Conservation (phyloP, 2,888 invertebrate species). For the Tiliacea aurago region DNA sequence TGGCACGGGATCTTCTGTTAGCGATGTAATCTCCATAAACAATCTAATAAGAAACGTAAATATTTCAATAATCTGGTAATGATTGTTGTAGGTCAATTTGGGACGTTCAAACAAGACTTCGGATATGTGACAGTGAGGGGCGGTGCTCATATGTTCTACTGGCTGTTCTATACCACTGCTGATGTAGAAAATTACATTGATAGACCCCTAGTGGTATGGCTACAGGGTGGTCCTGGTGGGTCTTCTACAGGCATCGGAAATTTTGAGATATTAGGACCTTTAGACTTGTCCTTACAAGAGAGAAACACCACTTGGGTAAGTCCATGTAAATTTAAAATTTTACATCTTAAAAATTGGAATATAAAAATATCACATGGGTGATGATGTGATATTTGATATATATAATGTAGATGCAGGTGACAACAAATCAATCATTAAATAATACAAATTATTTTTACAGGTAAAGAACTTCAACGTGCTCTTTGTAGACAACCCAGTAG, state of each 20-base stretch:
- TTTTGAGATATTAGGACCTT: slow-evolving; percentile 95
- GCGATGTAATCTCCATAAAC: background rate
- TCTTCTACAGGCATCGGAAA: slow-evolving; percentile 96
- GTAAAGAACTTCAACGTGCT: slow-evolving; percentile 94
- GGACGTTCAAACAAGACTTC: slow-evolving; percentile 93
- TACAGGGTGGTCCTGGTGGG: slow-evolving; percentile 96
- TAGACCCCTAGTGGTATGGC: slow-evolving; percentile 95
- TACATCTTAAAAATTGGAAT: background rate
- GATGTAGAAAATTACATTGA: slow-evolving; percentile 91
- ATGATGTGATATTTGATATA: too few relatives aligned
- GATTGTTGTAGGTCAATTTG: slow-evolving; percentile 84
- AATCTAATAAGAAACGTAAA: slow-evolving; percentile 32
- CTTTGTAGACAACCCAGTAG: slow-evolving; percentile 97
- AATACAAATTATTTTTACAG: slow-evolving; percentile 77
- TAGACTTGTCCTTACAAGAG: slow-evolving; percentile 91
- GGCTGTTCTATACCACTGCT: slow-evolving; percentile 95
- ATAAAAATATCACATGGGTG: background rate
- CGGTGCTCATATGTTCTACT: slow-evolving; percentile 96
- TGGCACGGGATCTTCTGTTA: slow-evolving; percentile 9
- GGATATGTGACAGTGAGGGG: slow-evolving; percentile 93
- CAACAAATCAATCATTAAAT: background rate
- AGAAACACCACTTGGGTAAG: slow-evolving; percentile 94
- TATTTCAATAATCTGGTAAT: slow-evolving; percentile 24
- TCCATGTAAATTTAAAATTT: background rate
- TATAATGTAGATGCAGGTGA: background rate